phyloP scores from a whole-genome alignment of 2,888 invertebrate genomes.

The Drosophila pegasa region DNA sequence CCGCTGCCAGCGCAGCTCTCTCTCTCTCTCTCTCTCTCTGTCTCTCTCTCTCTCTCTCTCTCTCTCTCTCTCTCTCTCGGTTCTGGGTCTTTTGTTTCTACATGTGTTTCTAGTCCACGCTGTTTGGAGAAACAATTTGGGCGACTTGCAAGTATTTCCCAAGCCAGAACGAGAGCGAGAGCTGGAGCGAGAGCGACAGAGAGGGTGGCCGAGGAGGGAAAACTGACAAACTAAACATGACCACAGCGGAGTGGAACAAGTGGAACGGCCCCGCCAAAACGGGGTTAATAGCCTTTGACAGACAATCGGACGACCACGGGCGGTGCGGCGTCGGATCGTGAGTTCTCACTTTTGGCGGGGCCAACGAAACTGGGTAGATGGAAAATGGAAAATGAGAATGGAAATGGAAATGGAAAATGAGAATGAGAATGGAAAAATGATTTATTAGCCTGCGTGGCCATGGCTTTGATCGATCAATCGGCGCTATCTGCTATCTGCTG shows the following conservation, averaged over 20 bases:
- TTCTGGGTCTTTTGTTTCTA: constrained; percentile 45
- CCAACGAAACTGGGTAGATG: constrained; percentile 35
- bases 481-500: constrained; percentile 71
- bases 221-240: constrained; percentile 24
- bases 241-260: constrained; percentile 58
- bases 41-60: no score
- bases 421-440: constrained; percentile 70
- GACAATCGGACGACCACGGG: constrained; percentile 61
- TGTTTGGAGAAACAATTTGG: constrained; percentile 59
- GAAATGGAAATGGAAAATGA: no score
- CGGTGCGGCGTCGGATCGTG: constrained; percentile 66
- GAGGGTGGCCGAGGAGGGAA: constrained; percentile 13
- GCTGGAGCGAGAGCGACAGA: not conserved
- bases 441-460: constrained; percentile 65
- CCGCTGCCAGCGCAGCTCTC: not conserved
- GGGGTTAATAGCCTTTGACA: constrained; percentile 78
- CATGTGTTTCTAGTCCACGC: constrained; percentile 27
- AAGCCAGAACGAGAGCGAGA: constrained; percentile 2
- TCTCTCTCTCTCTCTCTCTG: no score
- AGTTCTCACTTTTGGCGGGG: constrained; percentile 70
- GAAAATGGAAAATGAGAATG: constrained; percentile 65
- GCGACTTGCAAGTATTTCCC: constrained; percentile 34
- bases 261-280: constrained; percentile 64
- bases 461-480: constrained; percentile 77
- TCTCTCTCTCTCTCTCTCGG: no score